phyloP scores from a whole-genome alignment of 2,113 vertebrate species.

The Dinomys branickii region DNA sequence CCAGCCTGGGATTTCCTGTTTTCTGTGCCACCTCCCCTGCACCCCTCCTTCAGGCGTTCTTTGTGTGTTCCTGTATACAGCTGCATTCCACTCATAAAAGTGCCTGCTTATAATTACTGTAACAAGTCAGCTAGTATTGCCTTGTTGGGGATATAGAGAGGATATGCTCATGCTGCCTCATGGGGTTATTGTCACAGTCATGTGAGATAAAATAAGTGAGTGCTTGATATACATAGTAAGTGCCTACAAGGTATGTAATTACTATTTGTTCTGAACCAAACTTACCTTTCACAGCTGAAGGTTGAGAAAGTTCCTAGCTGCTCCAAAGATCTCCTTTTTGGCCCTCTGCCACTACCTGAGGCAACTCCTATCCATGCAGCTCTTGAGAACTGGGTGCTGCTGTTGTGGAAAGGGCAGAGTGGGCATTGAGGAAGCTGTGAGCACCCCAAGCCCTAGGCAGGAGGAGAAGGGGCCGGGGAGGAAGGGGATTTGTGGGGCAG shows the following conservation, averaged over 20 bases:
- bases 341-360: background rate
- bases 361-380: background rate
- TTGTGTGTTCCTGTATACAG: background rate
- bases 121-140: background rate
- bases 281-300: background rate
- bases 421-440: background rate
- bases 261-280: background rate
- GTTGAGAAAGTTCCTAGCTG: background rate
- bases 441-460: background rate
- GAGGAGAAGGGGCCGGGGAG: background rate
- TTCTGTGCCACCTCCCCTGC: background rate
- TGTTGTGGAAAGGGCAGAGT: background rate
- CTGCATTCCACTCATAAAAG: constrained; percentile 58
- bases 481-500: too few relatives aligned
- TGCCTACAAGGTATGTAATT: background rate
- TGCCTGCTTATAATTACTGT: background rate
- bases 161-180: background rate
- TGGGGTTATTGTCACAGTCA: background rate
- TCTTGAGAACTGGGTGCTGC: background rate
- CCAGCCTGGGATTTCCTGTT: background rate
- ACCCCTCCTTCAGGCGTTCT: background rate
- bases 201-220: background rate
- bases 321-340: background rate
- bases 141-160: constrained; percentile 16
- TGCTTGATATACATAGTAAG: background rate